Percentiles rank a stretch among this genome's conserved stretches.
Evolutionary conservation across 2,888 invertebrate species (phyloP).

Genomic region (Phortica okadai): DNA sequence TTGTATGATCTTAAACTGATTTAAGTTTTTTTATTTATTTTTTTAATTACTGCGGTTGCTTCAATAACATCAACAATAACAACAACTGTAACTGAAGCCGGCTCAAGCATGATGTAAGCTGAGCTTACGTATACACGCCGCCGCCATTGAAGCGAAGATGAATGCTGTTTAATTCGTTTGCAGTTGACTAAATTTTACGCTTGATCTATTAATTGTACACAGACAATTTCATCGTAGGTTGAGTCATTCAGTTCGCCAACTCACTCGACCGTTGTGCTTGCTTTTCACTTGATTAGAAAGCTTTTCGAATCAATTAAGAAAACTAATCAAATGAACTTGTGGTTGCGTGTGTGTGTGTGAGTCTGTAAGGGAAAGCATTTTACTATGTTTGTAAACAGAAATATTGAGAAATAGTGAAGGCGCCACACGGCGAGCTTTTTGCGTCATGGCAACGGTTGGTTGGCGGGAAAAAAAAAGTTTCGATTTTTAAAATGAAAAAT

Average conservation of each 20-base stretch:
- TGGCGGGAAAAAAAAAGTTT: constrained; percentile 17
- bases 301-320: constrained; percentile 57
- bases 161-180: not conserved
- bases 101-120: not conserved
- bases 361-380: constrained; percentile 18
- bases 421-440: constrained; percentile 20
- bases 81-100: not conserved
- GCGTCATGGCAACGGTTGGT: constrained; percentile 24
- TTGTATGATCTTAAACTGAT: not conserved
- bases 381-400: constrained; percentile 22
- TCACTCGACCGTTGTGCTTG: constrained; percentile 24
- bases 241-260: not conserved
- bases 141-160: not conserved
- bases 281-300: constrained; percentile 53
- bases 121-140: not conserved
- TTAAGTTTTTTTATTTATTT: not conserved
- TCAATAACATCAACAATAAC: not conserved
- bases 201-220: not conserved
- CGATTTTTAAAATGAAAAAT: too few relatives aligned
- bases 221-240: not conserved
- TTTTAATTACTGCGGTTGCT: not conserved
- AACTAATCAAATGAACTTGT: constrained; percentile 43
- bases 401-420: not conserved
- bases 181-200: constrained; percentile 16
- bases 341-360: constrained; percentile 30